These are phyloP conservation scores for Parauchenoglanis ngamensis DNA, from an alignment of 2,797 vertebrate genomes.

Conservation along the genomic window DNA sequence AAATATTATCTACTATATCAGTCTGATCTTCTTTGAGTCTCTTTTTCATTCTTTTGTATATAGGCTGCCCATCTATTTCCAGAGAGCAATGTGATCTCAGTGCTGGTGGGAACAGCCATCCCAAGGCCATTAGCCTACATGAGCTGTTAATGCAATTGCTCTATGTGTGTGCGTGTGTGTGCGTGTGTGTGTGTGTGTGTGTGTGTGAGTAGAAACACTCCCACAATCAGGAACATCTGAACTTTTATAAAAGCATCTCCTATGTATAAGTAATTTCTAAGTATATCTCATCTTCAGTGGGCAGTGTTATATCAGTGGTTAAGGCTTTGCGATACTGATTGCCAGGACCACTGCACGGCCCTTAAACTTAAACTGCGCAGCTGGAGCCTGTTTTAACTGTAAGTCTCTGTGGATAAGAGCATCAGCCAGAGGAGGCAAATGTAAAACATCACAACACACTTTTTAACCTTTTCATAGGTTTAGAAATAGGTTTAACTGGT, in stretches of 20 bases:
- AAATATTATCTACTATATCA: not conserved
- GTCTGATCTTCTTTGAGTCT: not conserved
- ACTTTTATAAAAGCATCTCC: not conserved
- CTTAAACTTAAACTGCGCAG: not conserved
- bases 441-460: not conserved
- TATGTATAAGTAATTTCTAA: not conserved
- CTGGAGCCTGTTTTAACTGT: not conserved
- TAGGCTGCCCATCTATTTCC: conserved; percentile 22
- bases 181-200: not conserved
- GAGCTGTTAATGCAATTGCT: not conserved
- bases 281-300: not conserved
- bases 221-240: not conserved
- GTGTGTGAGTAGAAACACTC: not conserved
- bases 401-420: not conserved
- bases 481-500: not conserved
- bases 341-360: not conserved
- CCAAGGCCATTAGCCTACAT: conserved; percentile 33
- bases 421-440: not conserved
- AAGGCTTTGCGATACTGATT: not conserved
- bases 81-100: not conserved
- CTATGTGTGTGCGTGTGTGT: no score
- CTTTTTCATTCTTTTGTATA: not conserved
- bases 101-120: conserved; percentile 9
- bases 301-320: not conserved
- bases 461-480: not conserved